Percentiles rank a stretch among this genome's conserved stretches.
These are phyloP conservation scores for Latrodectus elegans DNA, from an alignment of 2,888 invertebrate genomes.

Conservation along the genomic window DNA sequence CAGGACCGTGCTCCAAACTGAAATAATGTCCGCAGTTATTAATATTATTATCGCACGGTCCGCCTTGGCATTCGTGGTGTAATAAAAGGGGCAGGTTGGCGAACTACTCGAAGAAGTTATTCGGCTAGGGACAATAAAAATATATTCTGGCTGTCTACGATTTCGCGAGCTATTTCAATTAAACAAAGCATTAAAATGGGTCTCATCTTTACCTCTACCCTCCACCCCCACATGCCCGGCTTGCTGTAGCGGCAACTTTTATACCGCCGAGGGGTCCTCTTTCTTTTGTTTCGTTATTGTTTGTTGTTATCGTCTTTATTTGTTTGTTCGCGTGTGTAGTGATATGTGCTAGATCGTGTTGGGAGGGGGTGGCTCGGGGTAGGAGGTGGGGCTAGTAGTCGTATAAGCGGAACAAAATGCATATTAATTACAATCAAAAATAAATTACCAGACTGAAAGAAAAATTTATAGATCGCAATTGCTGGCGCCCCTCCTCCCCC, in stretches of 20 bases:
- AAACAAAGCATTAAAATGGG: constrained; percentile 68
- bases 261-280: constrained; percentile 21
- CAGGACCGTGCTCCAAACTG: constrained; percentile 55
- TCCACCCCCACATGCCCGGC: neutral
- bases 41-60: constrained; percentile 65
- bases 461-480: constrained; percentile 69
- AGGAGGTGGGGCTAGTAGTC: neutral
- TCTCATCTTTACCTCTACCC: constrained; percentile 13
- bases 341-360: constrained; percentile 48
- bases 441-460: constrained; percentile 65
- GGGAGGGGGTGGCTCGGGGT: neutral
- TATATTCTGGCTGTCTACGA: constrained; percentile 66
- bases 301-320: constrained; percentile 62
- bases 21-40: constrained; percentile 68
- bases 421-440: constrained; percentile 70
- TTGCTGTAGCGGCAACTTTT: constrained; percentile 24
- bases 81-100: constrained; percentile 49
- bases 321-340: constrained; percentile 53
- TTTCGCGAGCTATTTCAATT: constrained; percentile 67
- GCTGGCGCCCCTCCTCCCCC: constrained; percentile 1
- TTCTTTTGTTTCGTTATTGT: constrained; percentile 44
- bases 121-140: constrained; percentile 66
- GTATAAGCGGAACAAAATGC: constrained; percentile 63
- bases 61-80: constrained; percentile 25
- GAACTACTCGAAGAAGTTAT: constrained; percentile 62